Evolutionary conservation across 2,888 invertebrate species (phyloP).

Genomic region (Patella pellucida): DNA sequence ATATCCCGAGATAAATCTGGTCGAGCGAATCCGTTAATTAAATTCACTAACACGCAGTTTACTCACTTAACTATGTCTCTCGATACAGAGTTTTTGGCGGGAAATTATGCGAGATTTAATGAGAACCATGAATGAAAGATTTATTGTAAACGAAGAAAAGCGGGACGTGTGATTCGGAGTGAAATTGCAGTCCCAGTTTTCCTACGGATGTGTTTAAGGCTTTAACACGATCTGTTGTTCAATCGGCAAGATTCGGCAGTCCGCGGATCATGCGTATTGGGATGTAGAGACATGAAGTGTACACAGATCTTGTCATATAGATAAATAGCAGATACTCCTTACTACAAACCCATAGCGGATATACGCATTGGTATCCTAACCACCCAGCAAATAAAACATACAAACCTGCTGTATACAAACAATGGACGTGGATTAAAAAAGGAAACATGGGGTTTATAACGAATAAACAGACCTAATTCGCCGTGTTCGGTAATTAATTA

Average conservation of each 20-base stretch:
- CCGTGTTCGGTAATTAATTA: too few relatives aligned
- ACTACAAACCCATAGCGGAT: background rate
- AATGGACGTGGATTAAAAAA: too few relatives aligned
- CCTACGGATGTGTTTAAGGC: background rate
- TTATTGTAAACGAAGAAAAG: background rate
- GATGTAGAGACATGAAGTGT: conserved; percentile 2
- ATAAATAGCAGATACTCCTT: background rate
- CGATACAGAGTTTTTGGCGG: background rate
- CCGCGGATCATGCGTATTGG: background rate
- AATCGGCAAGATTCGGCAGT: background rate
- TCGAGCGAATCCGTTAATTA: background rate
- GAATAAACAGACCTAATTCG: too few relatives aligned
- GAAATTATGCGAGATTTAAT: background rate
- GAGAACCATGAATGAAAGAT: conserved; percentile 4
- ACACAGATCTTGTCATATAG: background rate
- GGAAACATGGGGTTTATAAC: too few relatives aligned
- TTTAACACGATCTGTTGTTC: background rate
- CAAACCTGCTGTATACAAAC: too few relatives aligned
- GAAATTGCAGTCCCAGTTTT: background rate
- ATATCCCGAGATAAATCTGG: too few relatives aligned
- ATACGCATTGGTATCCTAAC: too few relatives aligned
- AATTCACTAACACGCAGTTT: conserved; percentile 7
- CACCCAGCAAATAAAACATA: too few relatives aligned
- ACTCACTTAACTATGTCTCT: too few relatives aligned
- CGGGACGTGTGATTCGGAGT: background rate